Conservation (phyloP, 2,113 vertebrate species). For the Symphodus melops region DNA sequence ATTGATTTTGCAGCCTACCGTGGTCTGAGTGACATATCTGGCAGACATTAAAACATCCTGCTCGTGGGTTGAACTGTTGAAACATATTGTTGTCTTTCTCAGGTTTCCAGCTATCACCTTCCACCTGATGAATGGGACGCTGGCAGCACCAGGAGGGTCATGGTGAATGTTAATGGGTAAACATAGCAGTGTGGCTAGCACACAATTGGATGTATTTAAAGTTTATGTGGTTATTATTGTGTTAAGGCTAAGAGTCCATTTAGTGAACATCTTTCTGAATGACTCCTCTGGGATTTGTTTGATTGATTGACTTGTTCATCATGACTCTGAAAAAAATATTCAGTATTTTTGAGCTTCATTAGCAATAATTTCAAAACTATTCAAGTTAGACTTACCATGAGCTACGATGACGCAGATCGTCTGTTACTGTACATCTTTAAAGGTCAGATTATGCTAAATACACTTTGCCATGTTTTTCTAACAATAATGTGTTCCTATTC, state of each 20-base stretch:
- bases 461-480: too few species aligned
- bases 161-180: background rate
- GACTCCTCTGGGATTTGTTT: conserved; percentile 44
- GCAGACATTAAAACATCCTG: conserved; percentile 25
- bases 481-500: too few species aligned
- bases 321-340: conserved; percentile 32
- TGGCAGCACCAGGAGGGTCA: conserved; percentile 36
- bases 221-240: background rate
- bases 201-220: background rate
- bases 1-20: conserved; percentile 35
- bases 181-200: conserved; percentile 5
- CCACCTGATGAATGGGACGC: conserved; percentile 31
- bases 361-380: background rate
- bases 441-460: too few species aligned
- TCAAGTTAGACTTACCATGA: too few species aligned
- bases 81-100: conserved; percentile 23
- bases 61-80: conserved; percentile 10
- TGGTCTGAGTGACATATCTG: conserved; percentile 43
- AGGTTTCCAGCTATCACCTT: conserved; percentile 55
- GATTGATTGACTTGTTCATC: conserved; percentile 57
- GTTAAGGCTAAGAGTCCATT: conserved; percentile 24
- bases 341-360: conserved; percentile 29
- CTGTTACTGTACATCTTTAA: too few species aligned
- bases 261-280: conserved; percentile 27
- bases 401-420: too few species aligned